Base-by-base conservation (phyloP, 2,888 invertebrate species). In the Gymnocheta viridis region DNA sequence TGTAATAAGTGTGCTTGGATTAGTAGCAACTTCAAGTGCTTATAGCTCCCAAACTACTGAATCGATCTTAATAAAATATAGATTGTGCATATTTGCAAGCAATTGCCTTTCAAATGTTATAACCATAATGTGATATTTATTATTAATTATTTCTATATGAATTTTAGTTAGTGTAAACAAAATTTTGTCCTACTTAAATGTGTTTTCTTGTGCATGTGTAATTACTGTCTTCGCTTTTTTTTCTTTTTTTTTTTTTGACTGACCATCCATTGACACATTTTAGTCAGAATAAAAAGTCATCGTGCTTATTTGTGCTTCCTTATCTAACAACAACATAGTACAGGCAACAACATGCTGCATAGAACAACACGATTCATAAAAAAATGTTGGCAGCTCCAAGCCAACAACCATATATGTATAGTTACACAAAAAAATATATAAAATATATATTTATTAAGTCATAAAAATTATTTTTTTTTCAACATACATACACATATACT, bases 211-310 rank as follows among this genome's bases (percentile, higher is more conserved):
- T 35, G 2, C 4, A 12, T 24, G n/a, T 35, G 10, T n/a, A 9
- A 2, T 51, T 6, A 32, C n/a, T 29, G 12, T 49, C 2, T 2
- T 14, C 4, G 3, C 2, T 69, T 29, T n/a, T n/a, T n/a, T n/a
- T n/a, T n/a, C n/a, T n/a, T n/a, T n/a, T n/a, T n/a, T 19, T 24
- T 12, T 7, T 70, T 29, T 32, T 27, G 19, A 14, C 27, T 70
- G 49, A 62, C 73, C 60, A 62, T 58, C 44, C 17, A 32, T n/a
- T 19, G 32, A 47, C 19, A 9, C 14, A 49, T 51, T 74, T 74
- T 62, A 49, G 64, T 64, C 74, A 64, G 51, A 14, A n/a, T n/a
- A 41, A 41, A 49, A 66, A 58, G 29, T 14, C 14, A 58, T 62
- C n/a, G 38, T 41, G 14, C 5, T 24, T n/a, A 5, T 64, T 41